These are phyloP conservation scores for Nicator chloris DNA, from an alignment of 2,113 vertebrate genomes.

Conservation along the genomic window DNA sequence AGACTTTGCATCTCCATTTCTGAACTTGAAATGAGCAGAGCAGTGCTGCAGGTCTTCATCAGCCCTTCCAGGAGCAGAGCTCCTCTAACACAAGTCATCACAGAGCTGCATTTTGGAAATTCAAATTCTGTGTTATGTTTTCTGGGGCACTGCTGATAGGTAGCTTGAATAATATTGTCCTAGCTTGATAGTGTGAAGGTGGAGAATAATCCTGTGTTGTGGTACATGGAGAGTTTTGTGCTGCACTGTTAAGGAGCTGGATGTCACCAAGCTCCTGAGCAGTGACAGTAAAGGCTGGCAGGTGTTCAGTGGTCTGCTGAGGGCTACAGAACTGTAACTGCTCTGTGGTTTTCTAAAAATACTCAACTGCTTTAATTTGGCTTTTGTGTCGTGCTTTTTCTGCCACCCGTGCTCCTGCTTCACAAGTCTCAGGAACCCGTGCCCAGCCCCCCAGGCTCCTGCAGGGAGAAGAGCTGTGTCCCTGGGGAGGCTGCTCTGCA, in stretches of 20 bases:
- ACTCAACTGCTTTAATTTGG: background rate
- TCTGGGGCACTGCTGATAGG: background rate
- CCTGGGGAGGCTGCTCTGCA: background rate
- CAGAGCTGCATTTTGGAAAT: background rate
- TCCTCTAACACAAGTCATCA: background rate
- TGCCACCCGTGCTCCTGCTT: background rate
- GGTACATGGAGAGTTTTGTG: background rate
- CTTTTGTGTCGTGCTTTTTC: background rate
- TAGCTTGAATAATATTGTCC: background rate
- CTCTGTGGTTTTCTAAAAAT: background rate
- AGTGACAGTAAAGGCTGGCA: background rate
- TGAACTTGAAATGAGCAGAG: background rate
- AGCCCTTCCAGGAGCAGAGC: background rate
- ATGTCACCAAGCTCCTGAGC: background rate
- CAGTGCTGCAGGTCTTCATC: background rate
- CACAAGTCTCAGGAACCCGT: fast-evolving
- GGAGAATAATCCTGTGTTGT: background rate
- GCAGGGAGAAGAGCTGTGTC: fast-evolving
- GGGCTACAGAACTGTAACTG: background rate
- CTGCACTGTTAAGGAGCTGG: background rate
- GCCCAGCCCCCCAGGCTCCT: fast-evolving
- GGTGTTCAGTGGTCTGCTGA: background rate
- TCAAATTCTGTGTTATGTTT: background rate
- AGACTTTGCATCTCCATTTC: background rate
- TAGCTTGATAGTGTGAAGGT: background rate